A percentile compares a stretch with the other conserved stretches of the same genome.
Conservation (phyloP, 2,797 vertebrate genomes). For the Rhinichthys osculus region DNA sequence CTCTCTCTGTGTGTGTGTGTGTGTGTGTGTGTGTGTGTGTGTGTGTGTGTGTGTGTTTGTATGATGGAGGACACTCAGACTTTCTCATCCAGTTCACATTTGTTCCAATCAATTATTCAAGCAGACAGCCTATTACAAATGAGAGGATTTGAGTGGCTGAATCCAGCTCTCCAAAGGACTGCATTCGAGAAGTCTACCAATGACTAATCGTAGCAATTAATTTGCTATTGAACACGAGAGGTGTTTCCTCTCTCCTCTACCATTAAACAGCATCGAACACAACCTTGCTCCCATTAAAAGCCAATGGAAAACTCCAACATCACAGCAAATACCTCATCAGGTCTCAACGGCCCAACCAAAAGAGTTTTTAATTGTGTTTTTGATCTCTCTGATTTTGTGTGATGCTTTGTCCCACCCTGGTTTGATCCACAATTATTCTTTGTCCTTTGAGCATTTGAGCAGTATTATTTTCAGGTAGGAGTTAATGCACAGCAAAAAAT, state of each 20-base stretch:
- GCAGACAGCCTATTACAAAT: conserved; percentile 86
- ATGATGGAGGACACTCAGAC: conserved; percentile 84
- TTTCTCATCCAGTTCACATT: conserved; percentile 86
- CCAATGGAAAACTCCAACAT: conserved; percentile 44
- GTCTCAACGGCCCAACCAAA: conserved; percentile 75
- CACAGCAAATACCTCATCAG: conserved; percentile 60
- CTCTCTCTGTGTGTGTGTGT: no score
- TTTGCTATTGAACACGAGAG: conserved; percentile 80
- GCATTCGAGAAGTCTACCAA: conserved; percentile 79
- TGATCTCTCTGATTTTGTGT: conserved; percentile 79
- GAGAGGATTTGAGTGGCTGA: conserved; percentile 81
- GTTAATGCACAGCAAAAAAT: conserved; percentile 61
- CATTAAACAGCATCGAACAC: conserved; percentile 68
- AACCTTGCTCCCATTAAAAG: conserved; percentile 78
- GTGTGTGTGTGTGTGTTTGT: conserved; percentile 65
- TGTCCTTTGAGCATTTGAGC: conserved; percentile 60
- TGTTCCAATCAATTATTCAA: conserved; percentile 89
- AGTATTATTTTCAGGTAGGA: conserved; percentile 69
- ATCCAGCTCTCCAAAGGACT: conserved; percentile 81
- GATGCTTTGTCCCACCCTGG: conserved; percentile 70
- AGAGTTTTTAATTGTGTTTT: conserved; percentile 82
- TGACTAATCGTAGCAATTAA: conserved; percentile 85
- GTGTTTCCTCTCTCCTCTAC: conserved; percentile 77
- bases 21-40: background rate
- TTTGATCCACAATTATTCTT: conserved; percentile 79